phyloP scores from a whole-genome alignment of 1,140 invertebrate species.

The Trichonephila clavata region DNA sequence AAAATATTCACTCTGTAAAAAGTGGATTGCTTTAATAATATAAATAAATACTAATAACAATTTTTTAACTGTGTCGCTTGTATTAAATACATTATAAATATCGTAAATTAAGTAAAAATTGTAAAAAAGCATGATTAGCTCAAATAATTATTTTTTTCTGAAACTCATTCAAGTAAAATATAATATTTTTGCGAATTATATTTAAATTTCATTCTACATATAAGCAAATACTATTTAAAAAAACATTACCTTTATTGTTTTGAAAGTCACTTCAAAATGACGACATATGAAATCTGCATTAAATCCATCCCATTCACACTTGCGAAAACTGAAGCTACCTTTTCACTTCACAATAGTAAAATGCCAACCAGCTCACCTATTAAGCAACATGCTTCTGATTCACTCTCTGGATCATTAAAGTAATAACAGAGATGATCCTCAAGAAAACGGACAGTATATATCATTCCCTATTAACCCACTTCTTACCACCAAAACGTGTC shows the following conservation, averaged over 20 bases:
- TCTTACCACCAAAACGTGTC: neutral
- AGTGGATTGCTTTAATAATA: too few species aligned
- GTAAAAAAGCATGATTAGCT: too few species aligned
- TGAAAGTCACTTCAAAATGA: neutral
- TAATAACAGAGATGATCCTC: neutral
- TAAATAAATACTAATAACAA: too few species aligned
- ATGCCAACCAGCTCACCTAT: neutral
- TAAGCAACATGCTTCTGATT: neutral
- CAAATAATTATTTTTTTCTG: too few species aligned
- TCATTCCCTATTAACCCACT: conserved; percentile 22
- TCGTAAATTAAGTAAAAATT: too few species aligned
- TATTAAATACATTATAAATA: too few species aligned
- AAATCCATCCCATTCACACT: neutral
- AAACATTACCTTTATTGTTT: neutral
- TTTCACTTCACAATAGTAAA: neutral
- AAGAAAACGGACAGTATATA: conserved; percentile 19
- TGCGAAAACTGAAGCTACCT: neutral
- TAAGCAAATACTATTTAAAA: too few species aligned
- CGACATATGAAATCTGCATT: neutral
- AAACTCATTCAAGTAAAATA: too few species aligned
- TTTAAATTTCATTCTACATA: too few species aligned
- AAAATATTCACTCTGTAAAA: too few species aligned
- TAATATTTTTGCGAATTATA: too few species aligned
- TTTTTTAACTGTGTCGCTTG: too few species aligned
- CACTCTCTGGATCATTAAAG: neutral